A percentile compares a stretch with the other conserved stretches of the same genome.
Evolutionary conservation across 2,888 invertebrate genomes (phyloP).

Genomic region (Archips crataeganus): DNA sequence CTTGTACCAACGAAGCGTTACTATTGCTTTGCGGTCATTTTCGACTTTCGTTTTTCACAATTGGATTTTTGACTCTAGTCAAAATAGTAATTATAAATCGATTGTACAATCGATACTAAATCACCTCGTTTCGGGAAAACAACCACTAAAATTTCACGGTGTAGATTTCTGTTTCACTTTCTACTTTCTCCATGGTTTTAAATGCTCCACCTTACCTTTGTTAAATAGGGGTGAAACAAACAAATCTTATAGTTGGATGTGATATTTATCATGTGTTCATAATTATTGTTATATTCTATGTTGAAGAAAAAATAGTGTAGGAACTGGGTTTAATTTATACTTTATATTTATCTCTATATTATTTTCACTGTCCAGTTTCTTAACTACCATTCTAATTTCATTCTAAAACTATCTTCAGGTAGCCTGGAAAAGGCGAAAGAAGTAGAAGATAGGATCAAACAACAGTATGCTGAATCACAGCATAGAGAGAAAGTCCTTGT

Average conservation of each 20-base stretch:
- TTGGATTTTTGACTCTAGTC: too few species aligned
- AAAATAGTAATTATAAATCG: too few species aligned
- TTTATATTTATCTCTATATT: not conserved
- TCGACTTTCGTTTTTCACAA: too few species aligned
- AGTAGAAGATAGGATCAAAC: slow-evolving; percentile 91
- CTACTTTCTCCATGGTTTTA: too few species aligned
- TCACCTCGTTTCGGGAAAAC: too few species aligned
- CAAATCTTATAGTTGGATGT: not conserved
- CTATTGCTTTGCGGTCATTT: too few species aligned
- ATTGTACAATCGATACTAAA: too few species aligned
- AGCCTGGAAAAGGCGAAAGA: slow-evolving; percentile 90
- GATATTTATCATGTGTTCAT: not conserved
- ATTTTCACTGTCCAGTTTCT: slow-evolving; percentile 31
- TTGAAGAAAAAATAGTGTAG: not conserved
- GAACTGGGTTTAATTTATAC: not conserved
- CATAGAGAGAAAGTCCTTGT: slow-evolving; percentile 97
- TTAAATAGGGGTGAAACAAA: not conserved
- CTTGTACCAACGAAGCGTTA: too few species aligned
- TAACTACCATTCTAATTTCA: slow-evolving; percentile 44
- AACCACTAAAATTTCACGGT: too few species aligned
- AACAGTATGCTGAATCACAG: slow-evolving; percentile 94
- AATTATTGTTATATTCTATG: not conserved
- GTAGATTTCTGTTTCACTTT: too few species aligned
- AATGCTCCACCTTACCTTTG: too few species aligned
- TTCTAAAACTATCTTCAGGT: slow-evolving; percentile 79